Base-by-base conservation (phyloP, 2,888 invertebrate genomes). In the Caenorhabditis sp. region DNA sequence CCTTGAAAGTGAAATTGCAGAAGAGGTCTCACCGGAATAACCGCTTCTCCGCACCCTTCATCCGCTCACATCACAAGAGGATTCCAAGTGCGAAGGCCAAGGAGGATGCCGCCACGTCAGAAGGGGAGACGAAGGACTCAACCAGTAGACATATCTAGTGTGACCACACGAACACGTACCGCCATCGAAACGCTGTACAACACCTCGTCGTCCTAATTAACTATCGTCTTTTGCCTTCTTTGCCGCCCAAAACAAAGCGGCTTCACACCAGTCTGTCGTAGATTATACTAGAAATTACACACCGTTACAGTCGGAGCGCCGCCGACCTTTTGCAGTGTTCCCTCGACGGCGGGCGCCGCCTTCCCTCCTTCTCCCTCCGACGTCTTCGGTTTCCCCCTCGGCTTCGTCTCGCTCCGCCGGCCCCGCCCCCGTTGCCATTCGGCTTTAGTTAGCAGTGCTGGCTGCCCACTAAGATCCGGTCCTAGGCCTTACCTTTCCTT, bases 241-340 rank as follows among this genome's bases (percentile, higher is more conserved):
- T 53, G 45, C 45, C 45, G 24, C 46, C 46, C 46, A 46, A 46
- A 46, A 46, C 39, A 58, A 68, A 68, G 68, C 66, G 35, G 66
- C 66, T 66, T 56, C 65, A 63, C 63, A 63, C 63, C 53, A 63
- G 63, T 68, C 70, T 61, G 56, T 70, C 70, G 46, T 70, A 63
- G 63, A 72, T 62, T 72, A 72, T 59, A 58, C 62, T 63, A 59
- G 70, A 72, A 63, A 72, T 59, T 62, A 72, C 72, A 63, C 58
- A 58, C 70, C 61, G 59, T 61, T 56, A 63, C 56, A 63, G 62
- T 59, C 71, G 52, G 52, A 46, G 70, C 30, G 41, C 48, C 41
- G 62, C 37, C 59, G 59, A 62, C 62, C 61, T 75, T 59, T 74
- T 58, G 48, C 59, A 50, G 53, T 61, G 53, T 66, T 56, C 58